Conservation (phyloP, 2,888 invertebrate species). For the Tenthredo notha region DNA sequence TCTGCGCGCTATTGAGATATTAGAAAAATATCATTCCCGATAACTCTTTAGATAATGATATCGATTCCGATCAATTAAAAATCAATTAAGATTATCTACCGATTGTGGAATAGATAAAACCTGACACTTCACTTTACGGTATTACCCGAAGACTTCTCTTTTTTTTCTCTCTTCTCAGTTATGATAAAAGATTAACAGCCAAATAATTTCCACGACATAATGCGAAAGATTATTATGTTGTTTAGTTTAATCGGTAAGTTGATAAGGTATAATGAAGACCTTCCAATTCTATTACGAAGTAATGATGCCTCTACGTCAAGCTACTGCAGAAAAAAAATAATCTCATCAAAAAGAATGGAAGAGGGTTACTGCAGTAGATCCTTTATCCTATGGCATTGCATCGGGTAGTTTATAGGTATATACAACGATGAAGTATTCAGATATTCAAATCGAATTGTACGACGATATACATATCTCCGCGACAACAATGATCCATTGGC, state of each 20-base stretch:
- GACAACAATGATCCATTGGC: conserved; percentile 37
- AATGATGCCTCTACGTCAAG: background rate
- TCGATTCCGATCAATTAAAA: background rate
- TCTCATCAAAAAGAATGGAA: background rate
- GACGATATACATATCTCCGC: background rate
- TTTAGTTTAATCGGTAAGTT: background rate
- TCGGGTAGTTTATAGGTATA: background rate
- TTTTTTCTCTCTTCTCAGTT: background rate
- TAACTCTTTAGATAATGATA: background rate
- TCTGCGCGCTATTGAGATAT: background rate
- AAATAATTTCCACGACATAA: background rate
- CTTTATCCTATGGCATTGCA: background rate
- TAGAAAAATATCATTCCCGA: background rate
- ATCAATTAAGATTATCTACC: background rate
- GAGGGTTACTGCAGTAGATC: background rate
- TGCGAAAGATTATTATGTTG: background rate
- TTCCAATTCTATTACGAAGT: background rate
- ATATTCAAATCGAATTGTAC: conserved; percentile 22
- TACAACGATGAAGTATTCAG: background rate
- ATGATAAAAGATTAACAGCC: background rate
- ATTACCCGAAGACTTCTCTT: background rate
- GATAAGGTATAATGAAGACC: background rate
- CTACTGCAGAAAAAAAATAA: background rate
- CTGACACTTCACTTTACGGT: background rate
- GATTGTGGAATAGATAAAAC: background rate